Conservation (phyloP, 2,888 invertebrate genomes). For the Aricia artaxerxes region DNA sequence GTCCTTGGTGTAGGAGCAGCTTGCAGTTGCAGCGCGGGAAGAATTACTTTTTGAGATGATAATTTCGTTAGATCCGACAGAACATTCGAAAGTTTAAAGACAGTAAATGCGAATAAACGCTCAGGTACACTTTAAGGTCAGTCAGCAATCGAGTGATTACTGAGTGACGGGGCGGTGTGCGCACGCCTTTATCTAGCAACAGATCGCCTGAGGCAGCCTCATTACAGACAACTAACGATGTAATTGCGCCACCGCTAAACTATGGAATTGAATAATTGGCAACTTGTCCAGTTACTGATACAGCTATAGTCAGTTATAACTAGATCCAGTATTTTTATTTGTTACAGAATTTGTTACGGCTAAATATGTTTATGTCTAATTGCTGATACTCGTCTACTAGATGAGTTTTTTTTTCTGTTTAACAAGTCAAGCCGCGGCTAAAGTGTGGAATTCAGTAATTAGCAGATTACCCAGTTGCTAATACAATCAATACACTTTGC, state of each 20-base stretch:
- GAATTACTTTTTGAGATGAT: too few species aligned
- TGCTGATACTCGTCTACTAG: constrained; percentile 20
- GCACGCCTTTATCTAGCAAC: constrained; percentile 35
- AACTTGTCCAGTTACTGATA: constrained; percentile 44
- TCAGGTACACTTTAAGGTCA: background rate
- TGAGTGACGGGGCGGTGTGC: constrained; percentile 5
- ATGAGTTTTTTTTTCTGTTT: background rate
- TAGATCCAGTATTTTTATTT: background rate
- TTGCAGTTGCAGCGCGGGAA: too few species aligned
- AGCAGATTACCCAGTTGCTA: background rate
- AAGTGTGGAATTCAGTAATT: background rate
- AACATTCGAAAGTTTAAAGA: background rate
- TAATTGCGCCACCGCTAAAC: constrained; percentile 57
- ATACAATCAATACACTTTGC: background rate
- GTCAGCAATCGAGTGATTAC: constrained; percentile 12
- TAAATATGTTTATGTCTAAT: constrained; percentile 39
- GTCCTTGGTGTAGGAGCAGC: too few species aligned
- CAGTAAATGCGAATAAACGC: background rate
- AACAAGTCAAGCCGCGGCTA: background rate
- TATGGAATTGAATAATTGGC: constrained; percentile 51
- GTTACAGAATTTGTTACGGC: constrained; percentile 37
- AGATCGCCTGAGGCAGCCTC: constrained; percentile 56
- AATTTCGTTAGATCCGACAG: too few species aligned
- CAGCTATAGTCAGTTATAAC: background rate
- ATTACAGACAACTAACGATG: constrained; percentile 70